Base-by-base conservation (phyloP, 1,140 invertebrate genomes). In the Tetragonula clypearis region DNA sequence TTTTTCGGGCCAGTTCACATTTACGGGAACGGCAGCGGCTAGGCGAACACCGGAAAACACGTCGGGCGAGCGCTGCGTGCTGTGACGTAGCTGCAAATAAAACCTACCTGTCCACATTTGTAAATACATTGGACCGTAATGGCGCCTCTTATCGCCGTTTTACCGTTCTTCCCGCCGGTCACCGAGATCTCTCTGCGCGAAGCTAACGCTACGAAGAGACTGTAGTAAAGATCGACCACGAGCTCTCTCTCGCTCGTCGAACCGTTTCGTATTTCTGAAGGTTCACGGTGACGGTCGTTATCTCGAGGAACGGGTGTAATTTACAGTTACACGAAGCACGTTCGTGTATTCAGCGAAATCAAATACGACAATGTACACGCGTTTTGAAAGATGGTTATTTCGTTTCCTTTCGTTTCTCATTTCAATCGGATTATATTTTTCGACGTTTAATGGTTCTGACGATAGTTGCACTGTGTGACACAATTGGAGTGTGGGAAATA, bases 41-140 rank as follows among this genome's bases (percentile, higher is more conserved):
- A 65, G 23, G 49, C 68, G 75, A 71, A 71, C 79, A 84, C 62
- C 53, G 53, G 41, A 35, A 9, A 23, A 5, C 55, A 23, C 62
- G 41, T 21, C 26, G n/a, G 60, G n/a, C 66, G 60, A 17, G 60
- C 56, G 23, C 35, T 71, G 58, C 30, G 72, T 58, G 85, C 74
- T 87, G 30, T 30, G 74, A 88, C 75, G 62, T 66, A 30, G 49
- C 53, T 76, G 73, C 85, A 78, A 86, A 86, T 78, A 87, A 79
- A 83, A 83, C 62, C 65, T 69, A 69, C 26, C 81, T 77, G 53
- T 56, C 74, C 74, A 77, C 74, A 23, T 69, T 56, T 55, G 62
- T 83, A 78, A 83, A 83, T 75, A 83, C 81, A 58, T 69, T 62
- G 55, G 53, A 3, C 62, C 55, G 58, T 83, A 83, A 83, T 83